phyloP scores from a whole-genome alignment of 2,888 invertebrate genomes.

The Mallateleia sp. region DNA sequence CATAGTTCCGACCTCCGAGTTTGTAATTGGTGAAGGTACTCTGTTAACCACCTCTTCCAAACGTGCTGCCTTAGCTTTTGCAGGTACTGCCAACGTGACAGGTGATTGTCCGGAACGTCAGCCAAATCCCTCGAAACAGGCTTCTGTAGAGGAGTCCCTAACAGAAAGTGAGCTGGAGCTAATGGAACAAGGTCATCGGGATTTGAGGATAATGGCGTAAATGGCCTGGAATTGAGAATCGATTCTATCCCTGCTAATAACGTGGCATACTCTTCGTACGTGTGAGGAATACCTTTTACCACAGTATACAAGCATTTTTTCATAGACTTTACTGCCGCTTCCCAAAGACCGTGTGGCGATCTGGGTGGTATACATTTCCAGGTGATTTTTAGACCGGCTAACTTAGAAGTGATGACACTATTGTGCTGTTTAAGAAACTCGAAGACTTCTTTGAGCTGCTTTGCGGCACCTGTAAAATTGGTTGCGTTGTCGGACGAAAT shows the following conservation, averaged over 20 bases:
- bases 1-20: neutral
- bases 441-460: too few species aligned
- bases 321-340: constrained; percentile 79
- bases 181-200: constrained; percentile 75
- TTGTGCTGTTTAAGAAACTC: too few species aligned
- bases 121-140: neutral
- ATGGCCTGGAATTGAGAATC: constrained; percentile 71
- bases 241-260: constrained; percentile 75
- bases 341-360: constrained; percentile 79
- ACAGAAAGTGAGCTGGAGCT: constrained; percentile 83
- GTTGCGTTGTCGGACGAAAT: too few species aligned
- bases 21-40: constrained; percentile 35
- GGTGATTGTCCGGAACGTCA: neutral
- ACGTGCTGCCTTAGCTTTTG: neutral
- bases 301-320: too few species aligned
- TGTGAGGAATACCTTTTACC: constrained; percentile 22
- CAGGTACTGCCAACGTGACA: constrained; percentile 35
- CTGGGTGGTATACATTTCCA: constrained; percentile 66
- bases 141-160: constrained; percentile 4
- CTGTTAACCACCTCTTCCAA: constrained; percentile 18
- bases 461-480: too few species aligned
- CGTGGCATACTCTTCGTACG: constrained; percentile 78
- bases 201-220: too few species aligned
- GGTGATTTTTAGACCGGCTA: constrained; percentile 64
- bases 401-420: neutral